Conservation (phyloP, 2,888 invertebrate species). For the Zygaena filipendulae region DNA sequence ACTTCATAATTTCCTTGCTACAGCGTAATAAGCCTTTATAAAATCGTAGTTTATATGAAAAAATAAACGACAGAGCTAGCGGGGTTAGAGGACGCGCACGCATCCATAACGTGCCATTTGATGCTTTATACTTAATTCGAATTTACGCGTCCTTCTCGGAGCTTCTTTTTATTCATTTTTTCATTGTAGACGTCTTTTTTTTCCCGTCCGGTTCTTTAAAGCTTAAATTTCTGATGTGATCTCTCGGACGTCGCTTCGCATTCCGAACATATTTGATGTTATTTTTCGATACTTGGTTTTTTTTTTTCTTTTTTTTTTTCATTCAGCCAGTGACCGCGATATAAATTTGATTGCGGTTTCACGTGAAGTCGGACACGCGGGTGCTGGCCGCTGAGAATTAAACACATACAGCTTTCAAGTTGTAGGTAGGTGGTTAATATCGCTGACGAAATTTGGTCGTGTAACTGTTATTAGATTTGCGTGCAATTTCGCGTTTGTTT, state of each 20-base stretch:
- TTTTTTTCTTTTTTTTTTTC: slow-evolving; percentile 34
- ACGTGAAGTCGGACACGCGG: too few relatives aligned
- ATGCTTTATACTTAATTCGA: slow-evolving; percentile 59
- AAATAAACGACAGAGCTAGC: too few relatives aligned
- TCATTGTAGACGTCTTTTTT: slow-evolving; percentile 33
- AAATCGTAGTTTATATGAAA: too few relatives aligned
- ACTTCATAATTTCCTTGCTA: too few relatives aligned
- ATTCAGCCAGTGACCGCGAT: slow-evolving; percentile 30
- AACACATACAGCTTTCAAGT: too few relatives aligned
- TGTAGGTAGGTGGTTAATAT: too few relatives aligned
- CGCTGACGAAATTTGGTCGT: too few relatives aligned
- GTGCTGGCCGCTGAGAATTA: too few relatives aligned
- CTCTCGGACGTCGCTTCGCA: slow-evolving; percentile 55
- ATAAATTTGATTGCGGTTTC: slow-evolving; percentile 57
- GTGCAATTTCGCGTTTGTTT: too few relatives aligned
- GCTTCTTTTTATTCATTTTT: slow-evolving; percentile 26
- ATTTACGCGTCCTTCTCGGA: slow-evolving; percentile 50
- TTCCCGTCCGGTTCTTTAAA: slow-evolving; percentile 44
- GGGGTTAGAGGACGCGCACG: too few relatives aligned
- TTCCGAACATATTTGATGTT: slow-evolving; percentile 64
- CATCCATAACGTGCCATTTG: slow-evolving; percentile 58
- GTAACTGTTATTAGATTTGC: too few relatives aligned
- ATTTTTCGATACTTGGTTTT: slow-evolving; percentile 32
- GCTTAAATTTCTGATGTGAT: slow-evolving; percentile 65
- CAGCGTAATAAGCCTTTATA: too few relatives aligned